Conservation (phyloP, 2,797 vertebrate species). For the Microctenopoma steveboyesi region DNA sequence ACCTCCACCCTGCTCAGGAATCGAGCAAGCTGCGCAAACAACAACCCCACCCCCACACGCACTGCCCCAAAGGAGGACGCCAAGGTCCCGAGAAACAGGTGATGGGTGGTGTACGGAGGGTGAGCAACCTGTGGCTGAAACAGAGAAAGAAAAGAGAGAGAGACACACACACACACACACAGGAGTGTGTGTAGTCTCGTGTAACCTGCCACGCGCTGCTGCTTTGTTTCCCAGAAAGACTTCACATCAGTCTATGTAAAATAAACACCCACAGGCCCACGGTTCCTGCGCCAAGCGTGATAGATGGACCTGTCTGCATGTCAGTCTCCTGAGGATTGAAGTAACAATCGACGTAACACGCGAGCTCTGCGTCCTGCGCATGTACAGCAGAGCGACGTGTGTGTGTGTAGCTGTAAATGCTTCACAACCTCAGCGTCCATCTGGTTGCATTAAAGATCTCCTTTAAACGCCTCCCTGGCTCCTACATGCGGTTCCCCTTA, state of each 20-base stretch:
- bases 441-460: neutral
- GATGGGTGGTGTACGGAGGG: constrained; percentile 48
- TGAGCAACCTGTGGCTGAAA: constrained; percentile 80
- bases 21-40: constrained; percentile 79
- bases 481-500: constrained; percentile 35
- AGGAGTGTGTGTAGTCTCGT: constrained; percentile 31
- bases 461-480: neutral
- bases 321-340: constrained; percentile 9
- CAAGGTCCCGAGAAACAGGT: constrained; percentile 79
- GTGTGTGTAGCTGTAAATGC: constrained; percentile 18
- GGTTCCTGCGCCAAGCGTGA: neutral
- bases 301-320: neutral
- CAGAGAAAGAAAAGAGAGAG: constrained; percentile 67
- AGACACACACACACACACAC: neutral
- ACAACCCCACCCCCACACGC: neutral
- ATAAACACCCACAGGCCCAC: neutral
- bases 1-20: constrained; percentile 68
- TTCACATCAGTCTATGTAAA: constrained; percentile 16
- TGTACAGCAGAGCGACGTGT: constrained; percentile 1
- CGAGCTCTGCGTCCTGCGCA: neutral
- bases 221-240: constrained; percentile 71
- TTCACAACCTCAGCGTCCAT: neutral
- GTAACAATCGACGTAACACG: neutral
- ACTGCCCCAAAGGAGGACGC: constrained; percentile 30
- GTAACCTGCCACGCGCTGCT: constrained; percentile 54